phyloP scores from a whole-genome alignment of 2,888 invertebrate species.

The Sipunculus nudus region DNA sequence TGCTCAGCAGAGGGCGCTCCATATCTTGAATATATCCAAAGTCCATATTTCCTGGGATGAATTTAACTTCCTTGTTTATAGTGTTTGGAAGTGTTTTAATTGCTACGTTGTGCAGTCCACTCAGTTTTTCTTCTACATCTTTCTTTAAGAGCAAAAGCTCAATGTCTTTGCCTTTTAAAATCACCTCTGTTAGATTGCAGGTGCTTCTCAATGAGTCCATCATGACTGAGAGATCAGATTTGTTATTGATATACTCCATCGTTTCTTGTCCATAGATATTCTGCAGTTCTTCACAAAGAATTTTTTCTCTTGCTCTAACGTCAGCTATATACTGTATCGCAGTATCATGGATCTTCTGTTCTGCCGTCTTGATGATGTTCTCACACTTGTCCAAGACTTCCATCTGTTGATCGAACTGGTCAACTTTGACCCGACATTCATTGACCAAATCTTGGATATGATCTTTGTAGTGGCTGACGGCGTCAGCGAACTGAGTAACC shows the following conservation, averaged over 20 bases:
- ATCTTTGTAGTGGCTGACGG: constrained; percentile 64
- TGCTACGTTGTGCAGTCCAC: constrained; percentile 55
- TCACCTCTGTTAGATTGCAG: constrained; percentile 65
- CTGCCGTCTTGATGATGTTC: constrained; percentile 59
- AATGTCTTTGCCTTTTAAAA: constrained; percentile 66
- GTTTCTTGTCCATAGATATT: constrained; percentile 61
- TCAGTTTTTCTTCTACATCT: constrained; percentile 65
- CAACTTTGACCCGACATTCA: constrained; percentile 60
- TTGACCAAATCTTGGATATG: constrained; percentile 58
- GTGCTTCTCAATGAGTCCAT: constrained; percentile 65
- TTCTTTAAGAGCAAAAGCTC: constrained; percentile 66
- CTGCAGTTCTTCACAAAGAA: constrained; percentile 63
- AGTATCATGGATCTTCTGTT: constrained; percentile 62
- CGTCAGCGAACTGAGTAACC: constrained; percentile 61
- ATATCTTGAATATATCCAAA: constrained; percentile 61
- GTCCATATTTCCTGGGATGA: constrained; percentile 59
- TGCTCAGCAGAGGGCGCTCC: constrained; percentile 51
- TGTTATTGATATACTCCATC: constrained; percentile 61
- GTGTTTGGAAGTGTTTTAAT: constrained; percentile 57
- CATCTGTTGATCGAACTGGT: constrained; percentile 58
- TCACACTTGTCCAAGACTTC: constrained; percentile 57
- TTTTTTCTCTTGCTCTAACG: constrained; percentile 62
- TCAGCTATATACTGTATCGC: constrained; percentile 64
- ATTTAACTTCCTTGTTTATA: constrained; percentile 57
- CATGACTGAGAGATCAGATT: constrained; percentile 56